Evolutionary conservation across 2,113 vertebrate genomes (phyloP).

Genomic region (Mugil cephalus): DNA sequence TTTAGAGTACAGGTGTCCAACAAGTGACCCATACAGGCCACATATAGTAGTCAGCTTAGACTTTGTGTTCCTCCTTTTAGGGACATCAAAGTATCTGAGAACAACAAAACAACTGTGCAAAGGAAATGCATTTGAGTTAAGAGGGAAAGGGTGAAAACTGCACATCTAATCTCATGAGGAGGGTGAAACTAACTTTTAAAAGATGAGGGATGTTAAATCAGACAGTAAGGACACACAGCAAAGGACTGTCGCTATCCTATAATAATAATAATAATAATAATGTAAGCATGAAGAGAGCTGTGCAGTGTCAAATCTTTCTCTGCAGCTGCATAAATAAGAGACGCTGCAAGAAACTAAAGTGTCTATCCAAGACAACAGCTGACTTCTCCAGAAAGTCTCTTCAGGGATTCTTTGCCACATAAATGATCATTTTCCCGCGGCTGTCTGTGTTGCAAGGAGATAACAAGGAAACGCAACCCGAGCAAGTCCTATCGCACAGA

Average conservation of each 20-base stretch:
- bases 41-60: neutral
- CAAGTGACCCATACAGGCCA: neutral
- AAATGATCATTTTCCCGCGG: neutral
- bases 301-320: slow-evolving; percentile 31
- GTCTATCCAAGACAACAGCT: slow-evolving; percentile 13
- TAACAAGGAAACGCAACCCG: neutral
- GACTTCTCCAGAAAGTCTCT: neutral
- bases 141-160: neutral
- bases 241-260: neutral
- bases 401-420: neutral
- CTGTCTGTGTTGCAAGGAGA: neutral
- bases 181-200: neutral
- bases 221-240: slow-evolving; percentile 2
- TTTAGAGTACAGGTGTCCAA: slow-evolving; percentile 5
- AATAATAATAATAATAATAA: neutral
- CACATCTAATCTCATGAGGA: neutral
- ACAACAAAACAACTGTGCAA: slow-evolving; percentile 2
- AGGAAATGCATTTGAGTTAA: slow-evolving; percentile 5
- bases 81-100: neutral
- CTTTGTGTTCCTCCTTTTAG: neutral
- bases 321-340: slow-evolving; percentile 11
- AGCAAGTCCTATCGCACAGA: neutral
- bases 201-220: neutral
- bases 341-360: slow-evolving; percentile 5
- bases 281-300: slow-evolving; percentile 29